Base-by-base conservation (phyloP, 2,113 vertebrate species). In the Andinoacara biseriatus region DNA sequence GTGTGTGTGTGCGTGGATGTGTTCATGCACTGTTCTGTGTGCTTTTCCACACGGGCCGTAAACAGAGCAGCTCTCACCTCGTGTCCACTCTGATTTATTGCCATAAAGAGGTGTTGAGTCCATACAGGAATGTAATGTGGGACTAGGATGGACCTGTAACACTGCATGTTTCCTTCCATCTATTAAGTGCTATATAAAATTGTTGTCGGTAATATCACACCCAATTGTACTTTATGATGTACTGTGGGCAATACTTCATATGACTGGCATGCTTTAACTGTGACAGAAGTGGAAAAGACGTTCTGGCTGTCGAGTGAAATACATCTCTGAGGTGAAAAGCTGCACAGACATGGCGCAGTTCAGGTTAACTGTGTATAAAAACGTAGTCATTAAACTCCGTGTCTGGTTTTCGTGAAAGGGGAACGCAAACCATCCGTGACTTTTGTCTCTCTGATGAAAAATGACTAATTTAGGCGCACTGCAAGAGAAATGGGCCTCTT, bases 11-110 rank as follows among this genome's bases (percentile, higher is more conserved):
- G 58, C 78, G 61, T 2, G 29, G 35, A 52, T 80, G 88, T 84
- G 80, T 87, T 61, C 20, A 18, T 69, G 80, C 24, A 52, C 54
- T 65, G 22, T 40, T 29, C 33, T 74, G 58, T 79, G 78, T 82
- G 59, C 78, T 88, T 91, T 92, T 93, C 87, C 86, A 87, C 84
- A 76, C 80, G 35, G 74, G 74, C 75, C 58, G 65, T 89, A 83
- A 86, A 78, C 78, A 65, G 78, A 61, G 78, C 61, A 67, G 84
- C 56, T 75, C 80, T 85, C 88, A 77, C 61, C 79, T 82, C 75
- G 78, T n/a, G 57, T 78, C 24, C 79, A 85, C 58, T 79, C 76
- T 83, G 81, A 86, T 88, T 78, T 89, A 88, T 52, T 80, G 76
- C 59, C 74, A 58, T 67, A 38, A 84, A 62, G 65, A 86, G 49